Evolutionary conservation across 2,888 invertebrate species (phyloP).

Genomic region (Metopia argyrocephala): DNA sequence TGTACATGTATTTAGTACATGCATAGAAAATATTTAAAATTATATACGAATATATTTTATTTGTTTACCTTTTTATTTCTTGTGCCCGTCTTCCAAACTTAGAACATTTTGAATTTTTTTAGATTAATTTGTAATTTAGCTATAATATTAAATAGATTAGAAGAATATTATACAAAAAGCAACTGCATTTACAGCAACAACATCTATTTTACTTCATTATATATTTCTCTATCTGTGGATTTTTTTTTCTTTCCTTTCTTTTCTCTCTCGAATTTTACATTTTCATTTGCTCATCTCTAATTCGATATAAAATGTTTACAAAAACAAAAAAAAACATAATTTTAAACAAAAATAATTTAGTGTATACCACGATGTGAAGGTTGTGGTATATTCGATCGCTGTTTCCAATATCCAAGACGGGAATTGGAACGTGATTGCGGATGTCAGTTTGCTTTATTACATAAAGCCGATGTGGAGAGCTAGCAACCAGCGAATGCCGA

Average conservation of each 20-base stretch:
- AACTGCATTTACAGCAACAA: neutral
- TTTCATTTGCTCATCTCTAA: slow-evolving; percentile 7
- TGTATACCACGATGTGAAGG: slow-evolving; percentile 85
- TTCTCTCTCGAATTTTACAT: slow-evolving; percentile 20
- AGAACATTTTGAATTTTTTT: no score
- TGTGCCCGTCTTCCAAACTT: no score
- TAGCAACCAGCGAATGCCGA: slow-evolving; percentile 79
- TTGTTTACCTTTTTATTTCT: no score
- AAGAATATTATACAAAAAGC: neutral
- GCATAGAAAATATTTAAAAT: no score
- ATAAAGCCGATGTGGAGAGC: slow-evolving; percentile 87
- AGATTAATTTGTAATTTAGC: no score
- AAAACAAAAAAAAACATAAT: neutral
- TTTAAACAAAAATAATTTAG: slow-evolving; percentile 65
- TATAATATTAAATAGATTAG: no score
- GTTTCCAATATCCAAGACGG: slow-evolving; percentile 91
- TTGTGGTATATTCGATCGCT: slow-evolving; percentile 92
- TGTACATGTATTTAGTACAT: no score
- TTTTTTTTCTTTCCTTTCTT: slow-evolving; percentile 4
- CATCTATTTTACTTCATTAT: neutral
- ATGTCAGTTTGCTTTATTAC: slow-evolving; percentile 93
- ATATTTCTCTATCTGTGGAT: neutral
- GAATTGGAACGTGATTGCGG: slow-evolving; percentile 88
- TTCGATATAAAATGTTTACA: neutral
- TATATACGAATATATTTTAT: no score